Conservation (phyloP, 2,888 invertebrate species). For the Myopa testacea region DNA sequence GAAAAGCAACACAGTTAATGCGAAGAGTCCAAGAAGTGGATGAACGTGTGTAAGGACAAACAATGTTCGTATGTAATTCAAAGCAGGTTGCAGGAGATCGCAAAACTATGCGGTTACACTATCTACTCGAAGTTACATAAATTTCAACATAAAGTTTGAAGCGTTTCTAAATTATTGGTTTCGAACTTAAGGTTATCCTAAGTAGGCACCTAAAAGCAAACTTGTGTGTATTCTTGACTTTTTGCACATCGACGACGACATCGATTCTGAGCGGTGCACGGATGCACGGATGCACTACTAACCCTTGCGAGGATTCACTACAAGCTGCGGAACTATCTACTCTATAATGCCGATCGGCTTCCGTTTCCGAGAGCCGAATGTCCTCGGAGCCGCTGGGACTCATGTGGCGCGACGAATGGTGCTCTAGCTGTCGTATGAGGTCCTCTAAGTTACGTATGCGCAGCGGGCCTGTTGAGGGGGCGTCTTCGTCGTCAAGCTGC, state of each 20-base stretch:
- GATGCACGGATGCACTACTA: constrained; percentile 59
- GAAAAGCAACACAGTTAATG: constrained; percentile 47
- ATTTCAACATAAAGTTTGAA: constrained; percentile 35
- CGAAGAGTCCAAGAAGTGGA: neutral
- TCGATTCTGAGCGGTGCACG: neutral
- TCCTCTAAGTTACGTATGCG: constrained; percentile 92
- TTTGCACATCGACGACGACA: neutral
- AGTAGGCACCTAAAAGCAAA: constrained; percentile 52
- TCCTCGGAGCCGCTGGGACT: constrained; percentile 93
- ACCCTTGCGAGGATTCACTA: constrained; percentile 82
- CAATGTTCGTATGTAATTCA: constrained; percentile 26
- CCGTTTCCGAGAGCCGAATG: constrained; percentile 85
- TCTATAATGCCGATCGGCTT: constrained; percentile 88
- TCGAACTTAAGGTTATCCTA: constrained; percentile 45
- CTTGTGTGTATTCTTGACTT: neutral
- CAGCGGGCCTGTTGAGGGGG: constrained; percentile 84
- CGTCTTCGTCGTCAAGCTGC: constrained; percentile 74
- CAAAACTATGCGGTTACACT: constrained; percentile 29
- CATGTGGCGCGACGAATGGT: constrained; percentile 87
- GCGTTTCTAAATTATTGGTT: constrained; percentile 43
- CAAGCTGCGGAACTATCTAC: constrained; percentile 80
- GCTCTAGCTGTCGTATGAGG: constrained; percentile 87
- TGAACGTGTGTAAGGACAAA: constrained; percentile 24
- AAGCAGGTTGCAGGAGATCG: constrained; percentile 38
- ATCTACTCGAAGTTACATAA: constrained; percentile 27